These are phyloP conservation scores for Copidosoma aretas DNA, from an alignment of 2,888 invertebrate genomes.

Conservation along the genomic window DNA sequence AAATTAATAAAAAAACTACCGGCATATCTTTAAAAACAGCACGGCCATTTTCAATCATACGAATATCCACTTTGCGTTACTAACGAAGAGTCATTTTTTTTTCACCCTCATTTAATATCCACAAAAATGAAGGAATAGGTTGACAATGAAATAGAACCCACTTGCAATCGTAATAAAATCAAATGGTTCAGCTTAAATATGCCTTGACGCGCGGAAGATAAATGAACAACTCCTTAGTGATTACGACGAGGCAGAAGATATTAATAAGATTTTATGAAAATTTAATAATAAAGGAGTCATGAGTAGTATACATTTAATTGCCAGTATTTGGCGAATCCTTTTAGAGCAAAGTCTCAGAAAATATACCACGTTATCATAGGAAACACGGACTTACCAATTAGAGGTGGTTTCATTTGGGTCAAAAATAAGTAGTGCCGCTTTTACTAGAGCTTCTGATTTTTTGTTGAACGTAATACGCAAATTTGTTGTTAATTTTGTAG, in stretches of 20 bases:
- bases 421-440: neutral
- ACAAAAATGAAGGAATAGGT: no score
- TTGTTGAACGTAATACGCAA: neutral
- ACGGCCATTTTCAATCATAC: no score
- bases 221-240: no score
- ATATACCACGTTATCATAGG: slow-evolving; percentile 5
- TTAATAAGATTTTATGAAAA: neutral
- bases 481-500: neutral
- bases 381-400: neutral
- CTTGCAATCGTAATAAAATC: no score
- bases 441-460: neutral
- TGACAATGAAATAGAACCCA: no score
- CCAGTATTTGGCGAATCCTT: neutral
- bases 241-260: neutral
- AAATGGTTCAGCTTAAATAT: no score
- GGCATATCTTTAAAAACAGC: no score
- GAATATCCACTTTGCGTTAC: no score
- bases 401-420: neutral
- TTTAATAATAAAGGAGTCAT: neutral
- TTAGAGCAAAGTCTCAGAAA: neutral
- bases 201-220: no score
- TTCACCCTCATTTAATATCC: no score
- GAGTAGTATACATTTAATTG: neutral
- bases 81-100: no score
- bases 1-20: no score